Base-by-base conservation (phyloP, 2,113 vertebrate genomes). In the Tachysurus fulvidraco region DNA sequence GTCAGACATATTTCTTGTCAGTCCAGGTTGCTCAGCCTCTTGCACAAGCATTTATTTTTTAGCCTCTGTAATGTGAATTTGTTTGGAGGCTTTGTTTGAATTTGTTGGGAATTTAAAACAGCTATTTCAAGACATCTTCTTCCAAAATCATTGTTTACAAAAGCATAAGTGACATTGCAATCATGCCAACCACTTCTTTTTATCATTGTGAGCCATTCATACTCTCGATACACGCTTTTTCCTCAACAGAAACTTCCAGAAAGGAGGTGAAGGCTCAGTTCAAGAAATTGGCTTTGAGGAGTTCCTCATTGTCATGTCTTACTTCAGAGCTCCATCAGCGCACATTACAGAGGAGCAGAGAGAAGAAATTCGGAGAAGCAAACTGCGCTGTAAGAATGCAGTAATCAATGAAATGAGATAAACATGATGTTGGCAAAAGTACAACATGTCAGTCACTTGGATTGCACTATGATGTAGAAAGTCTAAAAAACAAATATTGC, bases 271-370 rank as follows among this genome's bases (percentile, higher is more conserved):
- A 0, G 97, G 97, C 36, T 92, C 94, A 57, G 96, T 93, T 0
- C 93, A 97, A 0, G 97, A 99, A 94, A 99, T 99, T 89, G 92
- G 94, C 92, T 98, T 99, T 0, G 97, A 98, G 88, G 95, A 99
- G 89, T 99, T 99, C 89, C 94, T 99, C 90, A 95, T 95, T 87
- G 95, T 98, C 93, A 97, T 99, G 97, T 97, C 97, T 81, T 95
- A 97, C 92, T 99, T 99, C 92, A 94, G 94, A 91, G 97, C 97
- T 11, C 96, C 98, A 0, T 93, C 95, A 7, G 91, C 91, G 85
- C 89, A 94, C 87, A 92, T 96, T 92, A 95, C 95, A 0, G 95
- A 96, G 55, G 97, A 98, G 84, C 95, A 97, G 90, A 94, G 96
- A 7, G 95, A 95, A 67, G 92, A 86, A 10, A 92, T 95, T 91